Percentiles rank a stretch among this genome's conserved stretches.
These are phyloP conservation scores for Adelges cooleyi DNA, from an alignment of 1,140 invertebrate species.

Conservation along the genomic window DNA sequence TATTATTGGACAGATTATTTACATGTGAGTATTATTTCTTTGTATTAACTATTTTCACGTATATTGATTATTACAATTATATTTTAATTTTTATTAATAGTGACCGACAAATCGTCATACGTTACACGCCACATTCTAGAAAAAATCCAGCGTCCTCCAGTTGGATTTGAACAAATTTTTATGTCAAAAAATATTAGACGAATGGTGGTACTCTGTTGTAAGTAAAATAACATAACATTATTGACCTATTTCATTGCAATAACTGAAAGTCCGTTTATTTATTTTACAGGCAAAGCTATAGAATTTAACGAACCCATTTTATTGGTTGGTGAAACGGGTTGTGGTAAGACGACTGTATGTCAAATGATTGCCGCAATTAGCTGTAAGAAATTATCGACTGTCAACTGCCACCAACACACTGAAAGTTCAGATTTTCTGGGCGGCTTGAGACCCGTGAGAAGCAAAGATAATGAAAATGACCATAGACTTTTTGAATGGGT, in stretches of 20 bases:
- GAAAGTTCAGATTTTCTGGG: slow-evolving; percentile 97
- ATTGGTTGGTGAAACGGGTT: slow-evolving; percentile 94
- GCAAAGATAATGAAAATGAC: slow-evolving; percentile 41
- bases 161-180: slow-evolving; percentile 66
- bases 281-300: slow-evolving; percentile 54
- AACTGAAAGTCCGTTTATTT: neutral
- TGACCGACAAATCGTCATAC: slow-evolving; percentile 48
- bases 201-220: slow-evolving; percentile 77
- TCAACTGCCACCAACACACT: slow-evolving; percentile 98
- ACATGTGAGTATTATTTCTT: slow-evolving; percentile 39
- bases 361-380: slow-evolving; percentile 68
- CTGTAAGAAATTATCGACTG: slow-evolving; percentile 53
- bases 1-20: slow-evolving; percentile 66
- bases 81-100: slow-evolving; percentile 27
- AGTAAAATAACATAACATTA: no score
- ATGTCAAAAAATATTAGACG: slow-evolving; percentile 88
- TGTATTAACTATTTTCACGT: neutral
- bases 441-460: slow-evolving; percentile 78
- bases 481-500: slow-evolving; percentile 88
- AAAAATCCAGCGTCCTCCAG: slow-evolving; percentile 43
- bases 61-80: neutral
- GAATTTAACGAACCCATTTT: slow-evolving; percentile 89
- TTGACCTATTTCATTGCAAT: no score
- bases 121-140: slow-evolving; percentile 64
- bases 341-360: slow-evolving; percentile 96